Evolutionary conservation across 2,797 vertebrate genomes (phyloP), one percentile per base, ranked within the genome.

Genomic region (Crypturellus tataupa): DNA sequence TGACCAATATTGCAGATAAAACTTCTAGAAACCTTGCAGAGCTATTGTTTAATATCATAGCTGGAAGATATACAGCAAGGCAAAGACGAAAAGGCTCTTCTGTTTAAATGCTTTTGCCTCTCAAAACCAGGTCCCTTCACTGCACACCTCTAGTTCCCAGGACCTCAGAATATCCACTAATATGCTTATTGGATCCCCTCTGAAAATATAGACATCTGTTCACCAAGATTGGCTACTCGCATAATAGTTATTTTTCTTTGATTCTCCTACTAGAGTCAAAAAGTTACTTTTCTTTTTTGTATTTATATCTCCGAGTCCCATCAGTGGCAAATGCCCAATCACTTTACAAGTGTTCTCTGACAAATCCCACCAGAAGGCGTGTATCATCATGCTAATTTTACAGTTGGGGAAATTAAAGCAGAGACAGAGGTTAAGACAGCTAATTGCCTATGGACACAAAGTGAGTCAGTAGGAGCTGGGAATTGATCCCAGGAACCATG

Each of bases 361-460:
- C 89, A 88, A 63, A 91, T 91, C 68, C n/a, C 75, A 90, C 78
- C 91, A 94, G 83, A 94, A 96, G 87, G 84, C 86, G 63, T 7
- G 1, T 87, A 96, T 90, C 80, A 93, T 94, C 94, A 91, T 94
- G 83, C 63, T 80, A 75, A 8, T 85, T 80, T 82, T 96, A 87
- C 93, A 96, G 95, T 96, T 89, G 93, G 91, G 85, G 71, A 94
- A 96, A 90, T 88, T 69, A 91, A 76, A 95, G 91, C 85, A 90
- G 85, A 94, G 85, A 68, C 93, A 94, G 85, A 92, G 91, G 95
- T 94, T 96, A 95, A 96, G 83, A 59, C 58, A 89, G 75, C 53
- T 94, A 95, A 91, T 96, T 94, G 95, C 91, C 80, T 91, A 73
- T 15, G 94, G 94, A 92, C 94, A 90, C 78, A 80, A 37, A 95